A percentile compares a stretch with the other conserved stretches of the same genome.
These are phyloP conservation scores for Chrysina gloriosa DNA, from an alignment of 2,888 invertebrate species.

Conservation along the genomic window DNA sequence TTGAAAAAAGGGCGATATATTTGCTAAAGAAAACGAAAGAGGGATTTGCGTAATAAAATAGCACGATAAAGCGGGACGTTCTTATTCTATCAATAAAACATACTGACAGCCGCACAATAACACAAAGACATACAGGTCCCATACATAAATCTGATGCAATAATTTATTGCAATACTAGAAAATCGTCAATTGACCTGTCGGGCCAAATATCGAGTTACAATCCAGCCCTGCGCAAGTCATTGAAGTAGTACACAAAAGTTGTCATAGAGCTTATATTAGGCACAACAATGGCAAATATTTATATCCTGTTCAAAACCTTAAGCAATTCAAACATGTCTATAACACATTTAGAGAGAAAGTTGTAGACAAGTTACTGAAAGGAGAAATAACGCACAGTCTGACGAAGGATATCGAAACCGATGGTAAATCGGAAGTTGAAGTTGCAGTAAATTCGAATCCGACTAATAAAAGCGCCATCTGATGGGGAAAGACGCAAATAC, in stretches of 20 bases:
- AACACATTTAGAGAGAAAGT: background rate
- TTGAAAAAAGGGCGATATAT: conserved; percentile 42
- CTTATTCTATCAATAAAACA: conserved; percentile 35
- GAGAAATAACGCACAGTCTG: no score
- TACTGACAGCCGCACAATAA: conserved; percentile 22
- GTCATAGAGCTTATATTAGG: conserved; percentile 51
- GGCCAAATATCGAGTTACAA: conserved; percentile 46
- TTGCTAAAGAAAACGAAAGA: conserved; percentile 45
- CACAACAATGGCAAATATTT: background rate
- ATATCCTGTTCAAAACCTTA: background rate
- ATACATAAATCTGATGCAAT: conserved; percentile 43
- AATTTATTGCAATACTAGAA: conserved; percentile 46
- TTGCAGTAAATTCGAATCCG: no score
- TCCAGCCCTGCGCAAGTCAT: conserved; percentile 42
- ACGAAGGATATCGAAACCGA: no score
- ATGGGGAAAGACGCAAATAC: no score
- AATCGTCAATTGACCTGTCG: conserved; percentile 47
- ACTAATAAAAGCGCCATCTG: no score
- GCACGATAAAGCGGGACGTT: conserved; percentile 50
- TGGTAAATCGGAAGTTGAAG: no score
- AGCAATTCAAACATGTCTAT: background rate
- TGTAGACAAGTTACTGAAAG: background rate
- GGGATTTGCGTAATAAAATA: conserved; percentile 51
- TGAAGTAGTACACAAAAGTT: conserved; percentile 48
- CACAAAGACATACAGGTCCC: conserved; percentile 20